A percentile compares a stretch with the other conserved stretches of the same genome.
These are phyloP conservation scores for Brevipalpus yothersi DNA, from an alignment of 1,140 invertebrate genomes.

Conservation along the genomic window DNA sequence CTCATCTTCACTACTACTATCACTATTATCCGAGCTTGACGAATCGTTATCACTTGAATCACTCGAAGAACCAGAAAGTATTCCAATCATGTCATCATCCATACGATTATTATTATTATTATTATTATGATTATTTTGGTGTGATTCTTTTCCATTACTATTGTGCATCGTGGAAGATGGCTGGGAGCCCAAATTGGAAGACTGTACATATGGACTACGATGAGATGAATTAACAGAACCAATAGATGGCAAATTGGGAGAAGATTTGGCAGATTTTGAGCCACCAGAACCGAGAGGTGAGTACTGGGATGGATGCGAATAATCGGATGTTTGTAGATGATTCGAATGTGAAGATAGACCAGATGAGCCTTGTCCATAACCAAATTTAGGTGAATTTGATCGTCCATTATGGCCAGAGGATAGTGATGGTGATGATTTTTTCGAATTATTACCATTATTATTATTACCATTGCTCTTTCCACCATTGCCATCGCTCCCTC, in stretches of 20 bases:
- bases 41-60: slow-evolving; percentile 13
- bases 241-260: slow-evolving; percentile 3
- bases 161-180: background rate
- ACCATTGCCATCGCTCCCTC: background rate
- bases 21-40: slow-evolving; percentile 21
- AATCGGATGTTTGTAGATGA: no score
- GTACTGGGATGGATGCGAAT: background rate
- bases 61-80: slow-evolving; percentile 11
- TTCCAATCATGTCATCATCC: slow-evolving; percentile 12
- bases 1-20: slow-evolving; percentile 10
- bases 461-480: background rate
- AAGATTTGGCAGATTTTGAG: background rate
- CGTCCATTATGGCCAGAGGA: background rate
- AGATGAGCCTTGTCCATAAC: background rate
- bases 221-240: background rate
- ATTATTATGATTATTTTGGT: background rate
- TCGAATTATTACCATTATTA: background rate
- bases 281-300: background rate
- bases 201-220: background rate
- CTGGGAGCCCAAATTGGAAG: background rate
- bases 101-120: no score
- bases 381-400: background rate
- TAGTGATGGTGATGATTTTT: background rate
- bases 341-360: no score
- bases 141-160: background rate